Percentiles rank a stretch among this genome's conserved stretches.
Conservation (phyloP, 2,797 vertebrate species). For the Sebastolobus altivelis region DNA sequence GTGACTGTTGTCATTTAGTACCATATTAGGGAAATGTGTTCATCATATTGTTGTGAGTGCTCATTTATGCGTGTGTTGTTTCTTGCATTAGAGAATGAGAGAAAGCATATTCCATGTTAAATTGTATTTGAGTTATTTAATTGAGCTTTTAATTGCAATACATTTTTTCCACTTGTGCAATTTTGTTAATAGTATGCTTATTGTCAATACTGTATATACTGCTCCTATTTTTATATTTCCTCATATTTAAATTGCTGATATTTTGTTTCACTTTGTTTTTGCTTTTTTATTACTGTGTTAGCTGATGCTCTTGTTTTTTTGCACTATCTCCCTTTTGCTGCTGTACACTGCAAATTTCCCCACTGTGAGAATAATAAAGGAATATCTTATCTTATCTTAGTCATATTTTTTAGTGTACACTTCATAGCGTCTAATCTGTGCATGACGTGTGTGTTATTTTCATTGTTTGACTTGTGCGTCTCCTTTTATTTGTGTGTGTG, state of each 20-base stretch:
- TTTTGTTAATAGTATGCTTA: too few relatives aligned
- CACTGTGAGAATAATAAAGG: too few relatives aligned
- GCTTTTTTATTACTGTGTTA: too few relatives aligned
- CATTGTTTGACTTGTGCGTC: neutral
- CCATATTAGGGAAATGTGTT: constrained; percentile 52
- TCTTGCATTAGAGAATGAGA: neutral
- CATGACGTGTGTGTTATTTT: neutral
- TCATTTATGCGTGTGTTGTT: neutral
- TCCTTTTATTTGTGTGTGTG: constrained; percentile 21
- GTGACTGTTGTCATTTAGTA: constrained; percentile 2
- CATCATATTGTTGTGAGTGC: neutral
- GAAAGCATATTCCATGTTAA: neutral
- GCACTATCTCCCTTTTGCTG: too few relatives aligned
- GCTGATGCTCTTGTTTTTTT: too few relatives aligned
- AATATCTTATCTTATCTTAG: neutral
- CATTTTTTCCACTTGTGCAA: too few relatives aligned
- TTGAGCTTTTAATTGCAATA: neutral
- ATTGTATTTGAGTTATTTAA: neutral
- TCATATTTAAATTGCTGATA: too few relatives aligned
- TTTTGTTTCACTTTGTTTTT: too few relatives aligned
- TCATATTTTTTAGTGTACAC: neutral
- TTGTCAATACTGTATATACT: too few relatives aligned
- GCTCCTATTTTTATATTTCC: too few relatives aligned
- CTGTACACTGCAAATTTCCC: too few relatives aligned
- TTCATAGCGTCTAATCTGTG: neutral